phyloP scores from a whole-genome alignment of 2,113 vertebrate species.

The Esox niger region DNA sequence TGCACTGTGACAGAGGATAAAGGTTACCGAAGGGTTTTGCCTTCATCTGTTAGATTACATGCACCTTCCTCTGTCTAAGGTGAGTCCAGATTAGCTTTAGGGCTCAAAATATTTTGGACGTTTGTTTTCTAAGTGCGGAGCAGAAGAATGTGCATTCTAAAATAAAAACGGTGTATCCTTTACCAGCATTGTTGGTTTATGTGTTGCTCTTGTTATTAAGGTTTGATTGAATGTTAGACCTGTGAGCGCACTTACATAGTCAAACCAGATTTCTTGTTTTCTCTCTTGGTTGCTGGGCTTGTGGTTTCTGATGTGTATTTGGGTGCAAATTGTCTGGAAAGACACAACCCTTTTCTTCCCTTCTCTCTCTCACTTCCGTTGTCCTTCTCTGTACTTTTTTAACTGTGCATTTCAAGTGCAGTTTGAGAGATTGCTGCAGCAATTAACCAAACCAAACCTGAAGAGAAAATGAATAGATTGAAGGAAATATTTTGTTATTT shows the following conservation, averaged over 20 bases:
- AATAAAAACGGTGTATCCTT: not conserved
- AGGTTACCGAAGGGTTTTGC: not conserved
- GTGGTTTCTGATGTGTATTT: slow-evolving; percentile 6
- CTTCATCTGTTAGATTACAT: not conserved
- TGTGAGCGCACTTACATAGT: not conserved
- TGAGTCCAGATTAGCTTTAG: not conserved
- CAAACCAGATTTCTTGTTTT: not conserved
- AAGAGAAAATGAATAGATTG: slow-evolving; percentile 1
- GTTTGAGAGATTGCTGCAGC: not conserved
- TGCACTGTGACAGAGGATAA: not conserved
- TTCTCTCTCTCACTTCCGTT: slow-evolving; percentile 19
- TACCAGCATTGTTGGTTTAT: too few relatives aligned
- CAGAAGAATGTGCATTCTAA: too few relatives aligned
- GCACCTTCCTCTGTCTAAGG: not conserved
- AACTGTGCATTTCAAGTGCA: not conserved
- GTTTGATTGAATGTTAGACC: too few relatives aligned
- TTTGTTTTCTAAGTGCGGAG: too few relatives aligned
- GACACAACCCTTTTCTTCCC: slow-evolving; percentile 34
- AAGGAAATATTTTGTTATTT: not conserved
- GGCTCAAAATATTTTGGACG: too few relatives aligned
- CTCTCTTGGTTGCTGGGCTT: not conserved
- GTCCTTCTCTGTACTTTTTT: slow-evolving; percentile 4
- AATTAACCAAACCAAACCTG: not conserved
- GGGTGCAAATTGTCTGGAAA: slow-evolving; percentile 37
- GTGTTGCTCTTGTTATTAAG: too few relatives aligned